Base-by-base conservation (phyloP, 2,888 invertebrate species). In the Polydrusus cervinus region DNA sequence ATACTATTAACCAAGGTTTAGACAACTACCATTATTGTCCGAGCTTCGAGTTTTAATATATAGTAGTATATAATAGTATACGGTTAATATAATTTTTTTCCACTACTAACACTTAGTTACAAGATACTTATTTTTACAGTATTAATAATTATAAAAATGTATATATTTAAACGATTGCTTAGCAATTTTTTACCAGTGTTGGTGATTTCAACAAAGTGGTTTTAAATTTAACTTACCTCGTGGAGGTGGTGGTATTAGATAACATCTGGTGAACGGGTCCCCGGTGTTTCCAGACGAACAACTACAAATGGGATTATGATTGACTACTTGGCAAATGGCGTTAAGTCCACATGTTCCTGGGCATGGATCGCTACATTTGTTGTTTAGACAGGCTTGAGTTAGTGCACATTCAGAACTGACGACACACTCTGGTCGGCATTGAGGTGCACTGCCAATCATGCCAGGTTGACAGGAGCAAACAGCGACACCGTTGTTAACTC, bases 361-460 rank as follows among this genome's bases (percentile, higher is more conserved):
- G 82, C 94, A 95, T n/a, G 95, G 95, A 86, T 95, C 91, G 64
- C 91, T 87, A 84, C 96, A 96, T 87, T 93, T 93, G 81, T 93
- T 93, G 84, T 93, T 94, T 81, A 92, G 91, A 82, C 96, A 96
- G n/a, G 95, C 94, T 82, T 92, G 91, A 78, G 92, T 92, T 25
- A 92, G 88, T 1, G 91, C 88, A 86, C 96, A 96, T 83, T 95
- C 95, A 5, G 93, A 90, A 84, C 94, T 95, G n/a, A 92, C 91
- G 9, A 92, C 90, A 85, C 95, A 95, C 86, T 95, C 95, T 5
- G 94, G 93, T 79, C 94, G 89, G 81, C 95, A 95, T 62, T 91
- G 89, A 40, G 94, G 94, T 62, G 95, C 94, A 80, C 91, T 92
- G 76, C 95, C 95, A 65, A 91, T 90, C 84, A 91, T 93, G 16